Percentiles rank a stretch among this genome's conserved stretches.
These are phyloP conservation scores for Grapholita molesta DNA, from an alignment of 1,140 invertebrate genomes.

Conservation along the genomic window DNA sequence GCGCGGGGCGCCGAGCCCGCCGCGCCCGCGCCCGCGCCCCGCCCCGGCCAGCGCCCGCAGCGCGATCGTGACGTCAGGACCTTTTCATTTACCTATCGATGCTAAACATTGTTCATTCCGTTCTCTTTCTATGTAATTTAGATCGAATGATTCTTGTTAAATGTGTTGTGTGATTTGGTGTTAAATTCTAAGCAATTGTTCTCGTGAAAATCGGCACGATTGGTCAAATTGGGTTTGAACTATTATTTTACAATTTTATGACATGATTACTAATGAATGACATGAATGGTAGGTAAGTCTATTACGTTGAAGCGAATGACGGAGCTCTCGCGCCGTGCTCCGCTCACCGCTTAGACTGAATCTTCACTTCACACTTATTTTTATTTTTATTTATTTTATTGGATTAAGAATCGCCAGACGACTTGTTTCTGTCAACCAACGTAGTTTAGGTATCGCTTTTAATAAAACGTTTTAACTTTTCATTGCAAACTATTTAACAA, in stretches of 20 bases:
- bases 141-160: conserved; percentile 40
- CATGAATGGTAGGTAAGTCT: not conserved
- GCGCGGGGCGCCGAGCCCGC: conserved; percentile 42
- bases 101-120: conserved; percentile 58
- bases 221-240: conserved; percentile 31
- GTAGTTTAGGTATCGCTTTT: not conserved
- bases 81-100: conserved; percentile 31
- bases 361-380: conserved; percentile 7
- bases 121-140: conserved; percentile 56
- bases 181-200: conserved; percentile 43
- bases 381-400: conserved; percentile 3
- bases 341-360: conserved; percentile 2
- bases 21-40: conserved; percentile 20
- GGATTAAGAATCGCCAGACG: not conserved
- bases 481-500: not conserved
- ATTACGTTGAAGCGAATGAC: not conserved
- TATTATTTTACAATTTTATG: conserved; percentile 9
- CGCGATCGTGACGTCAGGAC: conserved; percentile 8
- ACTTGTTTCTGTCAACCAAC: not conserved
- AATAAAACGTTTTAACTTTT: not conserved
- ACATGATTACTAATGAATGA: not conserved
- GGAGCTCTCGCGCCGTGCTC: not conserved
- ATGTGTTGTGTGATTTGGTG: conserved; percentile 60
- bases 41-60: conserved; percentile 19
- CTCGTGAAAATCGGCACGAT: conserved; percentile 30